phyloP scores from a whole-genome alignment of 2,113 vertebrate genomes.

The Brachypteracias leptosomus region DNA sequence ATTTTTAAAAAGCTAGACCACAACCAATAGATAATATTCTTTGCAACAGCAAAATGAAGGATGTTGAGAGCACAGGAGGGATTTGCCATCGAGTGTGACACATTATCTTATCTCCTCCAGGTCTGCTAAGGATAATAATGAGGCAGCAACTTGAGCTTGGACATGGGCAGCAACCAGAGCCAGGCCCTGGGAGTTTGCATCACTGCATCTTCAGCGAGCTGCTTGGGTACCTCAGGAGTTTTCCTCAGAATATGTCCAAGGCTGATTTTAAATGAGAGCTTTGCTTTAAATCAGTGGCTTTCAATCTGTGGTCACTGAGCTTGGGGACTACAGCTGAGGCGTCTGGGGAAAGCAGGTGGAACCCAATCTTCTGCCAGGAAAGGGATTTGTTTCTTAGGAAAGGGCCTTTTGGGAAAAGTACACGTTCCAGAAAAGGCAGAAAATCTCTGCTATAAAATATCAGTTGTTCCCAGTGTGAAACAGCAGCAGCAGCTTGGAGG shows the following conservation, averaged over 20 bases:
- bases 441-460: not conserved
- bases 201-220: not conserved
- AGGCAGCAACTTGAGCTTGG: not conserved
- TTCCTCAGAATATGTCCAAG: fast-evolving
- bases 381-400: not conserved
- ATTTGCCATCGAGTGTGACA: not conserved
- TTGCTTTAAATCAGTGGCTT: not conserved
- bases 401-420: not conserved
- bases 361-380: not conserved
- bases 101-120: not conserved
- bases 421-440: not conserved
- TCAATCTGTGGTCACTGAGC: not conserved
- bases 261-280: not conserved
- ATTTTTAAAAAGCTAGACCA: not conserved
- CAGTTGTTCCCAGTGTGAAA: not conserved
- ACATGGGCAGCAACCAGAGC: not conserved
- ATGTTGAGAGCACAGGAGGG: not conserved
- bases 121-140: not conserved
- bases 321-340: not conserved
- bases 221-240: not conserved
- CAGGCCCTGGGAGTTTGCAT: not conserved
- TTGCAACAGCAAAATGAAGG: not conserved
- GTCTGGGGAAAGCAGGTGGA: not conserved
- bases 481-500: not conserved
- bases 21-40: not conserved